Evolutionary conservation across 2,113 vertebrate species (phyloP), one percentile per base, ranked within the genome.

Genomic region (Percopsis transmontana): DNA sequence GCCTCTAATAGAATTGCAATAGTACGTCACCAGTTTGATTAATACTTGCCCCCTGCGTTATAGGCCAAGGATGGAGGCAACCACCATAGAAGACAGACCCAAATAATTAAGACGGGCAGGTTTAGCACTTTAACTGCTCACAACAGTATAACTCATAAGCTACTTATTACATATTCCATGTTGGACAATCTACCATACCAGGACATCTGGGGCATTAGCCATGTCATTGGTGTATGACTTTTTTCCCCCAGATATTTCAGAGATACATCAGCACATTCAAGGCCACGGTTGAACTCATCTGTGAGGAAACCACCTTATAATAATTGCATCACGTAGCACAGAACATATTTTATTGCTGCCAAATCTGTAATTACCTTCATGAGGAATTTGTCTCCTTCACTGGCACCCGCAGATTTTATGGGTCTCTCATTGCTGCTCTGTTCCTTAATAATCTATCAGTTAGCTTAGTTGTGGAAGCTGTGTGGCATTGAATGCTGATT

Each of bases 291-390:
- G 1, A 11, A 40, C 44, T 57, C 21, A 50, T 70, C 62, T 59
- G 24, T 53, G 19, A n/a, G 60, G 59, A n/a, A 56, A 7, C 52
- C 1, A 8, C 1, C 23, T 55, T 83, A n/a, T 70, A 71, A 70
- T 77, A 81, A 76, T 42, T 71, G 45, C 67, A 23, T 74, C 70
- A 68, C 68, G 50, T 78, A 47, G 33, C 15, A 23, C 24, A 27
- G 57, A 63, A 71, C 52, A 79, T 76, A 79, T 77, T 81, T 83
- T 60, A 75, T 63, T 48, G 59, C 78, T 58, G 79, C 69, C 79
- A 80, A 71, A 80, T 70, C 27, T 77, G 62, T 77, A 75, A 79
- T 83, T 80, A 68, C 65, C 55, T 63, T 72, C 68, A 72, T 72
- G 66, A 87, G 62, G 40, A 74, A 67, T 81, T 51, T 79, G 74